Percentiles rank a stretch among this genome's conserved stretches.
Evolutionary conservation across 2,797 vertebrate species (phyloP).

Genomic region (Acipenser transmontanus): DNA sequence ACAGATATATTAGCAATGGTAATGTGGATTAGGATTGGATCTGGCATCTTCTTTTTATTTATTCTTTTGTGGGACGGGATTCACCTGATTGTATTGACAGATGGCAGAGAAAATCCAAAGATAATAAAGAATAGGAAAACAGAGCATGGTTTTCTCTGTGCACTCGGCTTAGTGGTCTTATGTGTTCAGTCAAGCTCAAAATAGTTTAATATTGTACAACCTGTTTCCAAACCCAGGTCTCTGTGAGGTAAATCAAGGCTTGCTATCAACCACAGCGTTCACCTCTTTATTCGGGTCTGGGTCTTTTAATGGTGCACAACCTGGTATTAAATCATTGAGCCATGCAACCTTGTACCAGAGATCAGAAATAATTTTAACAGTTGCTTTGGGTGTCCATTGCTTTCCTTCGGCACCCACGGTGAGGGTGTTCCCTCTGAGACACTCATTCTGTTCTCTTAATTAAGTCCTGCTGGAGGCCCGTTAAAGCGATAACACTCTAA

Average conservation of each 20-base stretch:
- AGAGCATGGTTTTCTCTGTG: conserved; percentile 1
- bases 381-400: not conserved
- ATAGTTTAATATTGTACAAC: not conserved
- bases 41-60: not conserved
- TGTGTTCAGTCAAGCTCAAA: not conserved
- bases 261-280: conserved; percentile 10
- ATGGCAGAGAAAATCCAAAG: conserved; percentile 8
- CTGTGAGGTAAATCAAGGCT: not conserved
- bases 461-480: not conserved
- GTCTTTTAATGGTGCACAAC: not conserved
- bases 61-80: not conserved
- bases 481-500: too few species aligned
- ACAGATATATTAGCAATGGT: not conserved
- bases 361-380: not conserved
- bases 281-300: conserved; percentile 16
- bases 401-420: not conserved
- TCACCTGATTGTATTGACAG: conserved; percentile 6
- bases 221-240: not conserved
- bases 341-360: not conserved
- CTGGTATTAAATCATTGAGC: not conserved
- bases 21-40: not conserved
- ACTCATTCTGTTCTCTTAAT: not conserved
- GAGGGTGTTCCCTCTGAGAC: not conserved
- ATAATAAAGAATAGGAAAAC: conserved; percentile 2
- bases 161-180: not conserved